Conservation (phyloP, 2,113 vertebrate species). For the Chaetorhynchus papuensis region DNA sequence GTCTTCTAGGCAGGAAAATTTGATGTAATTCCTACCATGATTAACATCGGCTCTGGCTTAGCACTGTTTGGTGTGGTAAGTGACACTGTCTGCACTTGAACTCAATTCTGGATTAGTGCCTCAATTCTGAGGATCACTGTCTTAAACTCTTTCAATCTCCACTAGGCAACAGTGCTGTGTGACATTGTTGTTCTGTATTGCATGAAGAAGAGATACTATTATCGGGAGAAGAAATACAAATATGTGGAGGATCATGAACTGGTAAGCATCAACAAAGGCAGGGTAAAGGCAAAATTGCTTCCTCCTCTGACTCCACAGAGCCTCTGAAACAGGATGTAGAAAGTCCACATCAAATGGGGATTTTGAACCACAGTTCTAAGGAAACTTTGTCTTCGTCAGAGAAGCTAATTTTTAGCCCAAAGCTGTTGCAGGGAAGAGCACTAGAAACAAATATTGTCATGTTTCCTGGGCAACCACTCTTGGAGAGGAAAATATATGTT, state of each 20-base stretch:
- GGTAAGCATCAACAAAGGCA: conserved; percentile 32
- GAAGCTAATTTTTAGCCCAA: conserved; percentile 29
- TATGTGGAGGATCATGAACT: conserved; percentile 78
- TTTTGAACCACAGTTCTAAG: background rate
- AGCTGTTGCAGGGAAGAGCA: background rate
- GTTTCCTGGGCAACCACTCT: conserved; percentile 40
- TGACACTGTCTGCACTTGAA: background rate
- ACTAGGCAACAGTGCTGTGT: conserved; percentile 78
- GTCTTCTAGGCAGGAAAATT: conserved; percentile 83
- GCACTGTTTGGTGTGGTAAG: conserved; percentile 83
- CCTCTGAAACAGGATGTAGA: background rate
- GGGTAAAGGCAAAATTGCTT: background rate
- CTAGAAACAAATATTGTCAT: conserved; percentile 27
- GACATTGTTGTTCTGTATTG: conserved; percentile 82
- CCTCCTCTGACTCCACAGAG: background rate
- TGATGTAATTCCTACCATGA: conserved; percentile 84
- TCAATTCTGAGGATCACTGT: background rate
- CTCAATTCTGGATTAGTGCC: background rate
- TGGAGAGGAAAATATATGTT: background rate
- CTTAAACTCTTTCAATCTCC: background rate
- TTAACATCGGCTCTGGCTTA: conserved; percentile 84
- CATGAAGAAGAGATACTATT: conserved; percentile 76
- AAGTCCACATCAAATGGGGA: background rate
- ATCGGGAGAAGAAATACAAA: conserved; percentile 81
- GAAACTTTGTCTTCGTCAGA: background rate